Base-by-base conservation (phyloP, 2,113 vertebrate species). In the Phyllopteryx taeniolatus region DNA sequence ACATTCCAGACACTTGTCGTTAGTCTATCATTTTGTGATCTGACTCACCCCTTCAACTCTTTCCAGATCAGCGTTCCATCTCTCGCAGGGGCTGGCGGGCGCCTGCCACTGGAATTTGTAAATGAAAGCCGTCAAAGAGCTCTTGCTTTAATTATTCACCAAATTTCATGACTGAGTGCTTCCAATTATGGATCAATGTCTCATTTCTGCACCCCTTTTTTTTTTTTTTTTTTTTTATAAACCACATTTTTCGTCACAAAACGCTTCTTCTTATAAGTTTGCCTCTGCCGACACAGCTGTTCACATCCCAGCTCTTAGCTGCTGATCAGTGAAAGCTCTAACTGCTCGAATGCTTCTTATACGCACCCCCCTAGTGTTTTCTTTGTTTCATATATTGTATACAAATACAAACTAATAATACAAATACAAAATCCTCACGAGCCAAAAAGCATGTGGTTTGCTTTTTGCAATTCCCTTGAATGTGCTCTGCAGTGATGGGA, bases 121-220 rank as follows among this genome's bases (percentile, higher is more conserved):
- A 90, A 90, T 88, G 73, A 51, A 5, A 67, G 80, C 87, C 86
- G 89, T 87, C 87, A 87, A 89, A 87, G 85, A 83, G 84, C 87
- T 85, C 82, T 89, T 89, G 86, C 88, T 91, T 92, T 91, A 91
- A 92, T 92, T 92, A 91, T 85, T 90, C 87, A 82, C 85, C 87
- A 88, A 83, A 91, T 92, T 92, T 93, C 83, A 92, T 88, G 87
- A 90, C 79, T 88, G 86, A 89, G 78, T 86, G 88, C 86, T 84
- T 92, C 88, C 87, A 90, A 90, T 90, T 92, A 92, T 90, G 91
- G 89, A 91, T 93, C 89, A 90, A 91, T 91, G 91, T 91, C 88
- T 91, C 82, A 83, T 90, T 89, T 85, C 90, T 88, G 76, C 83
- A 56, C 82, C 77, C 81, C 76, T 74, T 31, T 31, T 6, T 33